A percentile compares a stretch with the other conserved stretches of the same genome.
These are phyloP conservation scores for Heterotilapia buettikoferi DNA, from an alignment of 2,113 vertebrate species.

Conservation along the genomic window DNA sequence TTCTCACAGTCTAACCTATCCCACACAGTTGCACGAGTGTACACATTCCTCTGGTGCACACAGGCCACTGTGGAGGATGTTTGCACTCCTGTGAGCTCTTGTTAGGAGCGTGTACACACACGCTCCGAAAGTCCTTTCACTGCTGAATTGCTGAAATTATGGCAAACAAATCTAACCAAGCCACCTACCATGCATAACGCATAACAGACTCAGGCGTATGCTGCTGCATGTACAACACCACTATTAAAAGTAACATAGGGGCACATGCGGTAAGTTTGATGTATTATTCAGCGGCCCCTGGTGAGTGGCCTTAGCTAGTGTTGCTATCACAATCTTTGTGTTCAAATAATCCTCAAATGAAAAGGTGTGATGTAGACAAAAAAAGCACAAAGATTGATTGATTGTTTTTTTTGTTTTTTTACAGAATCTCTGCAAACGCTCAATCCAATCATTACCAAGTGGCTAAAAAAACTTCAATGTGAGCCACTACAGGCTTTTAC, in stretches of 20 bases:
- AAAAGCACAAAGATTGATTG: not conserved
- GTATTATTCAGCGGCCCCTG: slow-evolving; percentile 60
- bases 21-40: not conserved
- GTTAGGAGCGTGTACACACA: slow-evolving; percentile 33
- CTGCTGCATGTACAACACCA: not conserved
- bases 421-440: not conserved
- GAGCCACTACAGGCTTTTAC: not conserved
- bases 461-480: not conserved
- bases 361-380: not conserved
- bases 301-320: slow-evolving; percentile 40
- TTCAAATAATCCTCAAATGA: slow-evolving; percentile 12
- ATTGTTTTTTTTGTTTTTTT: accelerated
- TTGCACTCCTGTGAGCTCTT: slow-evolving; percentile 28
- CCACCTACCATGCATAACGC: not conserved
- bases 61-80: slow-evolving; percentile 9
- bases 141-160: not conserved
- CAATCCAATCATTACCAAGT: not conserved
- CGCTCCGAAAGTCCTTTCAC: not conserved
- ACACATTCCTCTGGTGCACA: not conserved
- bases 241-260: slow-evolving; percentile 38
- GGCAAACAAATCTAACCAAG: slow-evolving; percentile 7
- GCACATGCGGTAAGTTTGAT: slow-evolving; percentile 40
- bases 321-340: slow-evolving; percentile 35
- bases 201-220: not conserved
- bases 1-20: not conserved